These are phyloP conservation scores for Daboia siamensis DNA, from an alignment of 2,113 vertebrate species.

Conservation along the genomic window DNA sequence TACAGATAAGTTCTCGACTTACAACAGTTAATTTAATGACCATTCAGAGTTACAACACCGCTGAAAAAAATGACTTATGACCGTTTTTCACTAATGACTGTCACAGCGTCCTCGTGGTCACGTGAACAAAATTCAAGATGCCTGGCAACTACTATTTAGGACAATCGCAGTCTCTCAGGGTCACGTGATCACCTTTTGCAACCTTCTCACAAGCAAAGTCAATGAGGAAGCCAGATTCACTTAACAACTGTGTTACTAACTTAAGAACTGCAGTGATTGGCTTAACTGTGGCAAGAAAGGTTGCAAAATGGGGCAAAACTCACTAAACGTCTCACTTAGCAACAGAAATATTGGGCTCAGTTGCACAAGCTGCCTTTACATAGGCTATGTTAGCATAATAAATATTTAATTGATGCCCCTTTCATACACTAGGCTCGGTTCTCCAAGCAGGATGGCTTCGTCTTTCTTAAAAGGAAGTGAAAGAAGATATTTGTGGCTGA, in stretches of 20 bases:
- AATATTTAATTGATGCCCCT: constrained; percentile 10
- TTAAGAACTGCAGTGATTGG: not conserved
- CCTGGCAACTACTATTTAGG: not conserved
- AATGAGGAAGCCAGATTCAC: not conserved
- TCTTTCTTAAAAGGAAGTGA: not conserved
- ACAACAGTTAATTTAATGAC: not conserved
- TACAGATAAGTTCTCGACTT: not conserved
- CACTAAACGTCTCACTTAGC: not conserved
- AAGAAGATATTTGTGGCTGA: not conserved
- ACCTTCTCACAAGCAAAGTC: not conserved
- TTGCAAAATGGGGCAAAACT: not conserved
- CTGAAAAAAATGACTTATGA: not conserved
- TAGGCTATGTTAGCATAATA: not conserved
- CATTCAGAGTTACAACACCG: not conserved
- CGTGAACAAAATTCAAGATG: not conserved
- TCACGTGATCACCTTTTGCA: not conserved
- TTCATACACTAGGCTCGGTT: not conserved
- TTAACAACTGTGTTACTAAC: not conserved
- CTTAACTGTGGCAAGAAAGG: not conserved
- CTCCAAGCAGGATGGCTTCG: not conserved
- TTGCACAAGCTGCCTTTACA: not conserved
- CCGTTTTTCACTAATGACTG: not conserved
- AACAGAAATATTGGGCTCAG: not conserved
- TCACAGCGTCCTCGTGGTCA: not conserved
- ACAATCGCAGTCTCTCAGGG: not conserved